Conservation (phyloP, 2,113 vertebrate genomes). For the Salvator merianae region DNA sequence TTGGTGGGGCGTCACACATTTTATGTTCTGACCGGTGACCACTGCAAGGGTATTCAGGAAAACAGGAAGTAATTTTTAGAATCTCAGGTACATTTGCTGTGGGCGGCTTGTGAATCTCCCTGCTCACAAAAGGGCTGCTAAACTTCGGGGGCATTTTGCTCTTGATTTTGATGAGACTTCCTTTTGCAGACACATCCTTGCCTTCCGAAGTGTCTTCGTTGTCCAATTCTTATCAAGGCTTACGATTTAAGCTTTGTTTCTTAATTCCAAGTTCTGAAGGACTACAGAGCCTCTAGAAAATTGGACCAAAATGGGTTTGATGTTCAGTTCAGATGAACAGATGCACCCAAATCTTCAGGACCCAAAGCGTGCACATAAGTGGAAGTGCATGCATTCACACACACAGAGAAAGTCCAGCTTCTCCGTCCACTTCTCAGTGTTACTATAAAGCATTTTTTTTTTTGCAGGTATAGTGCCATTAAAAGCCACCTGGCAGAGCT, state of each 20-base stretch:
- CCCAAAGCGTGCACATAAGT: no score
- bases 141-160: neutral
- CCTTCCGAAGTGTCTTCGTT: no score
- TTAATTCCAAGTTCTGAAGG: no score
- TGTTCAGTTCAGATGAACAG: no score
- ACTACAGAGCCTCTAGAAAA: no score
- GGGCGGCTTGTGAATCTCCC: neutral
- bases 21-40: neutral
- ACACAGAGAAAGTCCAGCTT: neutral
- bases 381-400: neutral
- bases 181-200: no score
- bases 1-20: no score
- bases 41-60: neutral
- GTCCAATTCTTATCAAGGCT: no score
- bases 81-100: neutral
- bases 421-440: neutral
- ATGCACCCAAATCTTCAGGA: no score
- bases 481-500: constrained; percentile 73
- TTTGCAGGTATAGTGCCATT: constrained; percentile 75
- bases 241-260: no score
- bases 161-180: neutral
- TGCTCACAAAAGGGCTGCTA: no score
- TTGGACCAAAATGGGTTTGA: no score
- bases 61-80: neutral
- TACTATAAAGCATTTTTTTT: neutral